Evolutionary conservation across 2,797 vertebrate genomes (phyloP), one percentile per base, ranked within the genome.

Genomic region (Xenopus petersii): DNA sequence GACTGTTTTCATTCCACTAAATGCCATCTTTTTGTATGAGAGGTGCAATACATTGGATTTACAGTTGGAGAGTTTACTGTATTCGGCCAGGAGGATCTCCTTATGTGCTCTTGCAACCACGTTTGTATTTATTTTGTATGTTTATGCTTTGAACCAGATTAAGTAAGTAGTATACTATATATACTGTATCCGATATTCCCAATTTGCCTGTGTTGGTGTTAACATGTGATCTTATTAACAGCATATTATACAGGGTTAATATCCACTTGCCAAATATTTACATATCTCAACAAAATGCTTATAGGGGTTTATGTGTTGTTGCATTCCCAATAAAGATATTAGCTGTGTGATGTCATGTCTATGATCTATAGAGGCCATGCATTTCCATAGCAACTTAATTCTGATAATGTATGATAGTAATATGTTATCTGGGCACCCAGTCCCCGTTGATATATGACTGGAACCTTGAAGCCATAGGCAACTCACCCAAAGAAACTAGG

Each of bases 291-390:
- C 69, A 54, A 46, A 60, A 70, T 78, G 71, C 58, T 73, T 78
- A 70, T 74, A 74, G 26, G 49, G 76, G 70, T 56, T 56, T 59
- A 48, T 64, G 47, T 69, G n/a, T 60, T 59, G 56, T 46, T 12
- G 71, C 16, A 67, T 80, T 81, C 66, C 61, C 79, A 84, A 85
- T 58, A 73, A 42, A 87, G 89, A 84, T 81, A 89, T 90, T 90
- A 91, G 71, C 81, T 77, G 54, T 80, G 83, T 85, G 85, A 86
- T 80, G 80, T 89, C 87, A 74, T 15, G 26, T 84, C 80, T 81
- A 85, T 88, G 90, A 90, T 89, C 79, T 84, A 90, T 89, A 87
- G 84, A 87, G 86, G 88, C 86, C 83, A 89, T 87, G 85, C 83
- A 85, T 91, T 87, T 80, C 90, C 87, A 91, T 88, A 80, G 90